Evolutionary conservation across 2,888 invertebrate species (phyloP).

Genomic region (Scaptomyza tumidula): DNA sequence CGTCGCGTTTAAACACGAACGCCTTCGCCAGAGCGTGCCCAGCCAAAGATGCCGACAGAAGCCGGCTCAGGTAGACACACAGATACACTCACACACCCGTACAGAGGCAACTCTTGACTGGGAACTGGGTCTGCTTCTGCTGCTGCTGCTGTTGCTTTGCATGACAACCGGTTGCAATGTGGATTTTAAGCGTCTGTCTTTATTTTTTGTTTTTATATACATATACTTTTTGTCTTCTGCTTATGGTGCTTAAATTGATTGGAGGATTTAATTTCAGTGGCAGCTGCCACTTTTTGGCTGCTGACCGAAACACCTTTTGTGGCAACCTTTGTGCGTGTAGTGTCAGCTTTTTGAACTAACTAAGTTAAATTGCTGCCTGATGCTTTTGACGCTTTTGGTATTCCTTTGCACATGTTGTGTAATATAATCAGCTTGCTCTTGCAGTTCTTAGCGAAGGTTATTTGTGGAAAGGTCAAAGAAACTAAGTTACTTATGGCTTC

Average conservation of each 20-base stretch:
- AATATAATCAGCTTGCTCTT: slow-evolving; percentile 29
- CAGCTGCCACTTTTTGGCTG: slow-evolving; percentile 44
- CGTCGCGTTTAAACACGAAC: slow-evolving; percentile 71
- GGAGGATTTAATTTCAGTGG: slow-evolving; percentile 79
- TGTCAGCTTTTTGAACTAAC: slow-evolving; percentile 41
- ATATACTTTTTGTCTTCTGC: slow-evolving; percentile 20
- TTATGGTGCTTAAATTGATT: slow-evolving; percentile 71
- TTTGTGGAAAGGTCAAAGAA: not conserved
- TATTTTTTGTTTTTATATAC: not conserved
- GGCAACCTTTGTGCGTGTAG: not conserved
- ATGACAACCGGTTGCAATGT: slow-evolving; percentile 77
- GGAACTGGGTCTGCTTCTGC: slow-evolving; percentile 18
- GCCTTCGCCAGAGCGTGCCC: slow-evolving; percentile 62
- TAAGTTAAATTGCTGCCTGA: slow-evolving; percentile 51
- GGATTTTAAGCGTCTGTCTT: slow-evolving; percentile 37
- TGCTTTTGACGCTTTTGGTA: not conserved
- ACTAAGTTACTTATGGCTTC: not conserved
- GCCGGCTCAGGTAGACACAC: slow-evolving; percentile 24
- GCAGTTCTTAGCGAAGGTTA: slow-evolving; percentile 2
- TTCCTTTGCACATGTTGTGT: slow-evolving; percentile 60
- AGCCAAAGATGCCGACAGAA: slow-evolving; percentile 48
- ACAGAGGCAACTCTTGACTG: slow-evolving; percentile 11
- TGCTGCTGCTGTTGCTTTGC: slow-evolving; percentile 41
- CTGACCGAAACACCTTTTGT: slow-evolving; percentile 44
- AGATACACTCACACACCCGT: not conserved